A percentile compares a stretch with the other conserved stretches of the same genome.
phyloP scores from a whole-genome alignment of 2,797 vertebrate genomes.

The Neopelma chrysocephalum region DNA sequence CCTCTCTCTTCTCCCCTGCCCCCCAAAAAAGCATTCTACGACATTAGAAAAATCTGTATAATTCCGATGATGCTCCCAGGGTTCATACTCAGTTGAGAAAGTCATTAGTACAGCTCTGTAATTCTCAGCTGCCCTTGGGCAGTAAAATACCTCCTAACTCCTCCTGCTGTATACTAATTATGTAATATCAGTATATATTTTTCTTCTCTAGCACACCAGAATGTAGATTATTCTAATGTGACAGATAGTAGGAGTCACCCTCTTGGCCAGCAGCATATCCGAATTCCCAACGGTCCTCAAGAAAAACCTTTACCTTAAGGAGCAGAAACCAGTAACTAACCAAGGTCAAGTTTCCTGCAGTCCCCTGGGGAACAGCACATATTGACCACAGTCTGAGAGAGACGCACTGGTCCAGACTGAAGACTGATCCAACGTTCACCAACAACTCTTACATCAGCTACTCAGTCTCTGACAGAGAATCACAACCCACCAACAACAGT shows the following conservation, averaged over 20 bases:
- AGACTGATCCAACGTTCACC: not conserved
- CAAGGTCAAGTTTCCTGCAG: not conserved
- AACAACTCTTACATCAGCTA: not conserved
- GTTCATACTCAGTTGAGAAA: not conserved
- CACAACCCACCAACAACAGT: not conserved
- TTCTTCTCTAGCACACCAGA: not conserved
- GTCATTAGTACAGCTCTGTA: not conserved
- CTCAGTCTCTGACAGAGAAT: not conserved
- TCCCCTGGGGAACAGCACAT: not conserved
- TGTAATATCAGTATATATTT: not conserved
- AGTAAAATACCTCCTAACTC: constrained; percentile 2
- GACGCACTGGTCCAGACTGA: not conserved
- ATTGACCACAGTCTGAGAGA: not conserved
- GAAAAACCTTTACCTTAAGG: not conserved
- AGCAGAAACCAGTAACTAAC: not conserved
- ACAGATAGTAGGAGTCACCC: not conserved
- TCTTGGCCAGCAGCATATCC: not conserved
- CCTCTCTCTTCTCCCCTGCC: not conserved
- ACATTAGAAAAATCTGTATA: not conserved
- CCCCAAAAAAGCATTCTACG: not conserved
- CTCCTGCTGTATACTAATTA: not conserved
- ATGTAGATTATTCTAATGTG: not conserved
- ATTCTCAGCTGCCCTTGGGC: not conserved
- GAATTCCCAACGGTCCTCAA: not conserved
- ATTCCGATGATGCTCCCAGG: not conserved